These are phyloP conservation scores for Drosophila micromelanica DNA, from an alignment of 1,140 invertebrate species.

Conservation along the genomic window DNA sequence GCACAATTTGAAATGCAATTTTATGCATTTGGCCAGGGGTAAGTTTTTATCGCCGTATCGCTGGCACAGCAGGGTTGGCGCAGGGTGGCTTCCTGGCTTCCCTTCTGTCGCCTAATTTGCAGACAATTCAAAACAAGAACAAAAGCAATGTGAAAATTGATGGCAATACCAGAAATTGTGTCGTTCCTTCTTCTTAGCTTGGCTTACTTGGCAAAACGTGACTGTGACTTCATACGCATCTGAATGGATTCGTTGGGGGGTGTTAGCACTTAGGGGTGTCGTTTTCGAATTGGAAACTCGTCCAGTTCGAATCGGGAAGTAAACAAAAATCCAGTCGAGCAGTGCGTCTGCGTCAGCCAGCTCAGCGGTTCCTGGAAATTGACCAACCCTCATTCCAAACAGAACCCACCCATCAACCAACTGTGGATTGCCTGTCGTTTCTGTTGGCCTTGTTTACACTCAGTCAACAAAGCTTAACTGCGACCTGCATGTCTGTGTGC, in stretches of 20 bases:
- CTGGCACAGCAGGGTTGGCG: neutral
- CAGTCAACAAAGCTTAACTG: constrained; percentile 52
- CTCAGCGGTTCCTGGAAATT: constrained; percentile 40
- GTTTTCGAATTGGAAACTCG: constrained; percentile 47
- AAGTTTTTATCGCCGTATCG: constrained; percentile 31
- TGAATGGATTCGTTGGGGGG: constrained; percentile 33
- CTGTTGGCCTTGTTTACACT: constrained; percentile 61
- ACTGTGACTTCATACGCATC: constrained; percentile 60
- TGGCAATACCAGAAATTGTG: constrained; percentile 50
- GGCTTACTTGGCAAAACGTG: constrained; percentile 67
- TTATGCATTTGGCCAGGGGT: constrained; percentile 60
- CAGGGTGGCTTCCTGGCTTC: constrained; percentile 27
- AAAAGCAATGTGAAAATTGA: constrained; percentile 28
- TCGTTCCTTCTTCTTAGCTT: constrained; percentile 37
- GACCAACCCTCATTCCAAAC: neutral
- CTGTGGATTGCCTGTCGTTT: constrained; percentile 64
- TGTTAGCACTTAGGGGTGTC: constrained; percentile 34
- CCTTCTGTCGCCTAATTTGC: constrained; percentile 37
- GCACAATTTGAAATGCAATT: constrained; percentile 77
- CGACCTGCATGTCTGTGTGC: constrained; percentile 43
- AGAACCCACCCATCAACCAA: constrained; percentile 60
- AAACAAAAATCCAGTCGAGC: constrained; percentile 69
- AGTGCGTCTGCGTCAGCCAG: constrained; percentile 44
- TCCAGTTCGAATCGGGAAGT: constrained; percentile 65
- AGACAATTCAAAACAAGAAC: constrained; percentile 28